phyloP scores from a whole-genome alignment of 1,140 invertebrate species.

The Bombus huntii region DNA sequence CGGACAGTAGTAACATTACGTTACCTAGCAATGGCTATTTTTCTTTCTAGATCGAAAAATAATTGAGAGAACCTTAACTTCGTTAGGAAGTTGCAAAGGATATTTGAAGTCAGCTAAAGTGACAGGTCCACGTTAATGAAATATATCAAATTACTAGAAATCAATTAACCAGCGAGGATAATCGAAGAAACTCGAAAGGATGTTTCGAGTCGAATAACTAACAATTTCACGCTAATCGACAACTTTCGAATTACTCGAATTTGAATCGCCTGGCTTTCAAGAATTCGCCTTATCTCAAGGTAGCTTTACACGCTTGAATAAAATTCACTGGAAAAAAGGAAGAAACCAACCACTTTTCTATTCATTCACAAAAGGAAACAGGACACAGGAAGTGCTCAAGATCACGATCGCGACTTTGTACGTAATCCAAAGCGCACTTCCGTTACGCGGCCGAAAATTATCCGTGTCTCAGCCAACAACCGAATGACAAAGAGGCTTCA shows the following conservation, averaged over 20 bases:
- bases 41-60: background rate
- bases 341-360: no score
- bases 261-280: no score
- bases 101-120: background rate
- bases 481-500: slow-evolving; percentile 44
- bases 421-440: slow-evolving; percentile 55
- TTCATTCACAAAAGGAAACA: background rate
- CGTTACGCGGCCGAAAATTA: slow-evolving; percentile 60
- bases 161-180: no score
- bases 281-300: no score
- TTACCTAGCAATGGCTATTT: background rate
- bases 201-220: no score
- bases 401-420: slow-evolving; percentile 11
- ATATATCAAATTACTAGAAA: no score
- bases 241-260: background rate
- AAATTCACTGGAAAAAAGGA: no score
- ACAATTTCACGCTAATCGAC: no score
- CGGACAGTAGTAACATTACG: background rate
- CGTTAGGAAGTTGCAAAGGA: no score
- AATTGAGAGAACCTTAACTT: background rate
- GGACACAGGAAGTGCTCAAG: slow-evolving; percentile 50
- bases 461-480: slow-evolving; percentile 12
- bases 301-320: no score
- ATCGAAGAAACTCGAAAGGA: no score
- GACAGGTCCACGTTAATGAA: no score